Evolutionary conservation across 2,888 invertebrate genomes (phyloP), one percentile per base, ranked within the genome.

Genomic region (Corythucha ciliata): DNA sequence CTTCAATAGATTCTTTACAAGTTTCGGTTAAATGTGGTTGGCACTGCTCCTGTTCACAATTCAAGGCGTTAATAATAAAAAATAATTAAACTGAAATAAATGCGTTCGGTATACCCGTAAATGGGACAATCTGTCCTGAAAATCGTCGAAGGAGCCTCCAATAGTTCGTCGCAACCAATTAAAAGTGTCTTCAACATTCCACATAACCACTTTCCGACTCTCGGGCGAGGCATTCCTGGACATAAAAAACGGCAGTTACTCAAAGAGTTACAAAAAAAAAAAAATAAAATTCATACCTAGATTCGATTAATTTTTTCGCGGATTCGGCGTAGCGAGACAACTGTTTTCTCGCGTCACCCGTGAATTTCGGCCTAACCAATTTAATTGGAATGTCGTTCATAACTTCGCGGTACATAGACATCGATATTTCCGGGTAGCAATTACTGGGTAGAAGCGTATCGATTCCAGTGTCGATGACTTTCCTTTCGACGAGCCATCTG

Each of bases 331-430:
- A 97, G 48, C 83, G 78, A 3, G 88, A 86, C 21, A 96, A 71
- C 66, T 96, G 94, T 68, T 94, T 93, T 26, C 94, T 76, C 1
- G 94, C 94, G 72, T 96, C 96, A 1, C 88, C 90, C 3, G 92
- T 89, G 65, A 89, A 94, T 69, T 93, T 92, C 7, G 94, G 93
- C 67, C 91, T 83, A n/a, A 88, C 80, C 54, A 96, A 76, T 70
- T 92, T 93, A 54, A 96, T 89, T 8, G 96, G 96, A 66, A 97
- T 91, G 70, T 96, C 94, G 69, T 92, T 89, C 91, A 96, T 93
- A 48, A 96, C 91, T 72, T 96, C 96, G 58, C 90, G 81, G 70
- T 92, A 92, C 93, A 96, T 92, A 2, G 88, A 85, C 66, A 82
- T 79, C 4, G 94, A 94, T 62, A 96, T 83, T 71, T 93, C 93